These are phyloP conservation scores for Baryphthengus martii DNA, from an alignment of 2,113 vertebrate species.

Conservation along the genomic window DNA sequence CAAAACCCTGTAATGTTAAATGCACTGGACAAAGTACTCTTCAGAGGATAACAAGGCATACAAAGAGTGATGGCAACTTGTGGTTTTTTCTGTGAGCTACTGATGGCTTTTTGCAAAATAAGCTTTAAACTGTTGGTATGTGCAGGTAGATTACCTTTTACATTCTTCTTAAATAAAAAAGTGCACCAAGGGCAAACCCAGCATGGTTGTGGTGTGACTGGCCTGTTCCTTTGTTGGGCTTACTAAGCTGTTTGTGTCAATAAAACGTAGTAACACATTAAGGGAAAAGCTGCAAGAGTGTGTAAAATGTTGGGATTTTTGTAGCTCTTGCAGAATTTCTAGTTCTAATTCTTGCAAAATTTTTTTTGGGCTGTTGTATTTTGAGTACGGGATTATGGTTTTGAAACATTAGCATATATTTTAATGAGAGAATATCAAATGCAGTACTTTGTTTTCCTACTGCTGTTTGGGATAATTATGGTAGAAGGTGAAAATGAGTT, in stretches of 20 bases:
- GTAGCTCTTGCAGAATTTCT: too few relatives aligned
- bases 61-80: neutral
- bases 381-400: neutral
- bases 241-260: neutral
- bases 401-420: neutral
- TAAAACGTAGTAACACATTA: neutral
- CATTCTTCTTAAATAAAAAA: neutral
- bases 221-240: neutral
- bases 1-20: neutral
- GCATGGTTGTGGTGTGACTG: neutral
- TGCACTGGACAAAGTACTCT: neutral
- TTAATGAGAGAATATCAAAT: neutral
- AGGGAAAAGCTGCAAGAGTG: neutral
- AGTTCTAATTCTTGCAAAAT: too few relatives aligned
- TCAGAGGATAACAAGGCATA: neutral
- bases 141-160: neutral
- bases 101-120: neutral
- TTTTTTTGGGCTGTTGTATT: neutral
- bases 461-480: neutral
- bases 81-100: neutral
- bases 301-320: neutral
- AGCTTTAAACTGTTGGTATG: neutral
- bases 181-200: accelerated
- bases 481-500: neutral
- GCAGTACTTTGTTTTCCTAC: neutral